Base-by-base conservation (phyloP, 1,140 invertebrate genomes). In the Bombus pyrosoma region DNA sequence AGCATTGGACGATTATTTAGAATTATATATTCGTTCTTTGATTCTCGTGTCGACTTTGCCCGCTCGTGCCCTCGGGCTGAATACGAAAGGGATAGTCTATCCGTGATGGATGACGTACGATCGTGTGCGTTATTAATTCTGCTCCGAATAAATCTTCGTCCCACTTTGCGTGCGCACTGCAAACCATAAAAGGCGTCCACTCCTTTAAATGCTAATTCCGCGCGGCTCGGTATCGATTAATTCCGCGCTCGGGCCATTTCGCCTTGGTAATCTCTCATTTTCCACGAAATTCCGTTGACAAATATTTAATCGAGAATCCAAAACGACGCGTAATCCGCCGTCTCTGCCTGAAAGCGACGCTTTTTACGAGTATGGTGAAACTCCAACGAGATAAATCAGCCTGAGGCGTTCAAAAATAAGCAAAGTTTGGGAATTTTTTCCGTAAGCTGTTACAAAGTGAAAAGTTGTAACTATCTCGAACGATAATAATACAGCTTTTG, bases 151-250 rank as follows among this genome's bases (percentile, higher is more conserved):
- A 72, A 69, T 57, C 28, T 74, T 80, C 80, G 74, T 59, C 74
- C 74, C 53, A 76, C 74, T 59, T 76, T 37, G 34, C 13, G 22
- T 47, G 73, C 15, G 10, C 32, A 1, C 74, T 81, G 57, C 68
- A 57, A 74, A 32, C 57, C 69, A n/a, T 84, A 85, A 85, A 88
- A 85, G 83, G 74, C 68, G 81, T 66, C 85, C 81, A 6, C 12
- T 82, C 76, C 79, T 91, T 88, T 89, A 89, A 90, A 90, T 91
- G 89, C 82, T 90, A 90, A 76, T 76, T 28, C 34, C 47, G 25
- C 25, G 34, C 25, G 34, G 53, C 10, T 15, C 34, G 22, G 79
- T 90, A 41, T 86, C 68, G 80, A 82, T 74, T 47, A 37, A 68
- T 3, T 1, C 37, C 32, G 6, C 47, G 47, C 43, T 4, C 1